Percentiles rank a stretch among this genome's conserved stretches.
phyloP scores from a whole-genome alignment of 2,888 invertebrate species.

The Clistopyga incitator region DNA sequence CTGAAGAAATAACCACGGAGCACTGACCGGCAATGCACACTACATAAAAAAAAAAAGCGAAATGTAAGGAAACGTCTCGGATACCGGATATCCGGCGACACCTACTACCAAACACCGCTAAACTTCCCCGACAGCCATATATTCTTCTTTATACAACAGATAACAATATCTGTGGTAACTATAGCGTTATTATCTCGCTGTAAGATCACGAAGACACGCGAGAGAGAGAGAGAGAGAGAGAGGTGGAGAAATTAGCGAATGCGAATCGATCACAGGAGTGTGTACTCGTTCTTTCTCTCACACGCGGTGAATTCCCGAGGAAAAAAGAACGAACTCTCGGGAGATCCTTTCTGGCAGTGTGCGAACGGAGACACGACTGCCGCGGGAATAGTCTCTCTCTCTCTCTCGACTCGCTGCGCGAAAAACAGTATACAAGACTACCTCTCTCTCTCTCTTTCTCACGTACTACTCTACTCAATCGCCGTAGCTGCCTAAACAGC shows the following conservation, averaged over 20 bases:
- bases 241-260: not conserved
- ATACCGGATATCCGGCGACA: constrained; percentile 58
- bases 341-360: constrained; percentile 14
- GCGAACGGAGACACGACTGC: constrained; percentile 16
- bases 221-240: no score
- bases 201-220: not conserved
- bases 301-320: not conserved
- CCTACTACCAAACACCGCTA: constrained; percentile 55
- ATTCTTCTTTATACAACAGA: no score
- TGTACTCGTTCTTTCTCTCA: not conserved
- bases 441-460: no score
- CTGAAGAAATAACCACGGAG: not conserved
- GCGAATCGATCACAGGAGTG: constrained; percentile 23
- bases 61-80: not conserved
- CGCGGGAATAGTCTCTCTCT: constrained; percentile 8
- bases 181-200: not conserved
- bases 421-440: constrained; percentile 15
- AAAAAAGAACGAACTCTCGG: constrained; percentile 21
- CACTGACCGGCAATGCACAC: not conserved
- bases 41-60: not conserved
- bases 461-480: constrained; percentile 14
- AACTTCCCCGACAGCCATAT: constrained; percentile 13
- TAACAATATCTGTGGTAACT: no score
- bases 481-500: constrained; percentile 6
- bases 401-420: constrained; percentile 46